A percentile compares a stretch with the other conserved stretches of the same genome.
Evolutionary conservation across 2,888 invertebrate species (phyloP).

Genomic region (Crossocerus cetratus): DNA sequence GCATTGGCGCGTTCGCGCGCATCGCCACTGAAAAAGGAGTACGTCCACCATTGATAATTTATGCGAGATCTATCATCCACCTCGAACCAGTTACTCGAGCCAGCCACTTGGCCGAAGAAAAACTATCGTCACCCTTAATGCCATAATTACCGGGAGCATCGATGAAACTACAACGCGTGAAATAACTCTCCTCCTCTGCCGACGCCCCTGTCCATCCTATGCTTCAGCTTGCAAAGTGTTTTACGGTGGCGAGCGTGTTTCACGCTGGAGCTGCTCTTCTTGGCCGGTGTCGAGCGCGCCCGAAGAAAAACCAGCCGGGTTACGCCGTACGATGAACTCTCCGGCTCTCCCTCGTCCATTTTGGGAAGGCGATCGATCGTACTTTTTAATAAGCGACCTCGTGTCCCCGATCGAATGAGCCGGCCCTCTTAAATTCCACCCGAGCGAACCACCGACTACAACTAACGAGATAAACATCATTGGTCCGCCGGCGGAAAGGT

Average conservation of each 20-base stretch:
- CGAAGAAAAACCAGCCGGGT: neutral
- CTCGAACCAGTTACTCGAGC: conserved; percentile 46
- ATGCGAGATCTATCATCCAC: conserved; percentile 11
- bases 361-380: neutral
- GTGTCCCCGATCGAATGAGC: conserved; percentile 30
- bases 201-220: too few relatives aligned
- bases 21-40: conserved; percentile 10
- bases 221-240: neutral
- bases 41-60: conserved; percentile 22
- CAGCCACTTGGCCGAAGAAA: conserved; percentile 41
- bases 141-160: conserved; percentile 34
- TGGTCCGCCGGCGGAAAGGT: too few relatives aligned
- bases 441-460: neutral
- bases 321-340: neutral
- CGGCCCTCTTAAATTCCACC: conserved; percentile 16
- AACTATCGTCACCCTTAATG: conserved; percentile 22
- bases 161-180: neutral
- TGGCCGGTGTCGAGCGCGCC: neutral
- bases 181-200: neutral
- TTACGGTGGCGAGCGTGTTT: neutral
- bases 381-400: conserved; percentile 18
- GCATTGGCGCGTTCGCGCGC: too few relatives aligned
- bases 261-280: neutral
- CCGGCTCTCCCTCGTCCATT: neutral
- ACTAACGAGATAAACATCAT: too few relatives aligned